A percentile compares a stretch with the other conserved stretches of the same genome.
Conservation (phyloP, 1,140 invertebrate genomes). For the Hyposmocoma kahamanoa region DNA sequence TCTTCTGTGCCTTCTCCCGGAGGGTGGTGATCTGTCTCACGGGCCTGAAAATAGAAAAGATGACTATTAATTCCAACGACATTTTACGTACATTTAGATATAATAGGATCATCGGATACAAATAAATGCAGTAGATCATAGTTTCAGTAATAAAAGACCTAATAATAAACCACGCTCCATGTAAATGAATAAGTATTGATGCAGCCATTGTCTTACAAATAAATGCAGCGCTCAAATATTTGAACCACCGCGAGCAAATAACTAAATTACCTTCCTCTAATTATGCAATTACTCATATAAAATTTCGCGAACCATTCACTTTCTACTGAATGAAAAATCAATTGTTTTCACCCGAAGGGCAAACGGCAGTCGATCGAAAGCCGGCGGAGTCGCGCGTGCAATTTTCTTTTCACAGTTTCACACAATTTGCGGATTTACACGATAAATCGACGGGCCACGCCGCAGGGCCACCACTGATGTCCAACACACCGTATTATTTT, state of each 20-base stretch:
- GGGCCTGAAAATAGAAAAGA: constrained; percentile 43
- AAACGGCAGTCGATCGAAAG: constrained; percentile 32
- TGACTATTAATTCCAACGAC: too few species aligned
- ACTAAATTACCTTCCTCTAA: too few species aligned
- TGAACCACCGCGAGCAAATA: too few species aligned
- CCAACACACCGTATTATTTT: not conserved
- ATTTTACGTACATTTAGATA: too few species aligned
- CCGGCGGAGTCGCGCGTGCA: constrained; percentile 9
- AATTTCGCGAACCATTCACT: constrained; percentile 6
- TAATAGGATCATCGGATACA: too few species aligned
- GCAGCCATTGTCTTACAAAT: too few species aligned
- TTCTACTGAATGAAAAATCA: constrained; percentile 11
- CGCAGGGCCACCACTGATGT: not conserved
- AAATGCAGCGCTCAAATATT: too few species aligned
- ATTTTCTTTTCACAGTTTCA: constrained; percentile 42
- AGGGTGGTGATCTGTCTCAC: constrained; percentile 15
- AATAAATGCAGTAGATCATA: too few species aligned
- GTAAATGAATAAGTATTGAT: too few species aligned
- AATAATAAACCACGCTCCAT: too few species aligned
- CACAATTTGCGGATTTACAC: constrained; percentile 44
- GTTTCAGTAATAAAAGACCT: too few species aligned
- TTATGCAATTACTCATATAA: too few species aligned
- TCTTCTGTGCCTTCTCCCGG: constrained; percentile 21
- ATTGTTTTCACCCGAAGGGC: constrained; percentile 42
- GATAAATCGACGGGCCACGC: constrained; percentile 34